A percentile compares a stretch with the other conserved stretches of the same genome.
phyloP scores from a whole-genome alignment of 2,797 vertebrate species.

The Anisognathus igniventris region DNA sequence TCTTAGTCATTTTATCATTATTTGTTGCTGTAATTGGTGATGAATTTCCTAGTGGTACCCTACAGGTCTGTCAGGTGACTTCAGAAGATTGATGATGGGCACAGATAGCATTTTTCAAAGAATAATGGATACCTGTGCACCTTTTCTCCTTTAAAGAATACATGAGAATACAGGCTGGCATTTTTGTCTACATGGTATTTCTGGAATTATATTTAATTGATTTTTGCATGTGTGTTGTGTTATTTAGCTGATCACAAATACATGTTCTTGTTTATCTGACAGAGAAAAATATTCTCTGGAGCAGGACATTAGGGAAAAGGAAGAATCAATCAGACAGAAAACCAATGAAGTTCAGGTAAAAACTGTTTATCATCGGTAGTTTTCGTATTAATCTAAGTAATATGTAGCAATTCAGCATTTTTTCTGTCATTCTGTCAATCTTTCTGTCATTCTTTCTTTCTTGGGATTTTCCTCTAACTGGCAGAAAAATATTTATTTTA shows the following conservation, averaged over 20 bases:
- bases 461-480: neutral
- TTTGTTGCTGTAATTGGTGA: neutral
- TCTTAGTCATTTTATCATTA: neutral
- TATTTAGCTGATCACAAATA: neutral
- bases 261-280: neutral
- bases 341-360: constrained; percentile 91
- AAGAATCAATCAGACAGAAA: constrained; percentile 92
- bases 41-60: neutral
- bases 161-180: neutral
- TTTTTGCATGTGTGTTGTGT: neutral
- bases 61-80: neutral
- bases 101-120: neutral
- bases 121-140: neutral
- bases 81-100: neutral
- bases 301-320: constrained; percentile 94
- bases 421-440: neutral
- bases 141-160: neutral
- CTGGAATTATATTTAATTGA: neutral
- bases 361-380: neutral
- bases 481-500: neutral
- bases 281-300: constrained; percentile 95
- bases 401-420: neutral
- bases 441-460: neutral
- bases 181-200: neutral
- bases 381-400: neutral